Base-by-base conservation (phyloP, 2,797 vertebrate genomes). In the Hoplostethus atlanticus region DNA sequence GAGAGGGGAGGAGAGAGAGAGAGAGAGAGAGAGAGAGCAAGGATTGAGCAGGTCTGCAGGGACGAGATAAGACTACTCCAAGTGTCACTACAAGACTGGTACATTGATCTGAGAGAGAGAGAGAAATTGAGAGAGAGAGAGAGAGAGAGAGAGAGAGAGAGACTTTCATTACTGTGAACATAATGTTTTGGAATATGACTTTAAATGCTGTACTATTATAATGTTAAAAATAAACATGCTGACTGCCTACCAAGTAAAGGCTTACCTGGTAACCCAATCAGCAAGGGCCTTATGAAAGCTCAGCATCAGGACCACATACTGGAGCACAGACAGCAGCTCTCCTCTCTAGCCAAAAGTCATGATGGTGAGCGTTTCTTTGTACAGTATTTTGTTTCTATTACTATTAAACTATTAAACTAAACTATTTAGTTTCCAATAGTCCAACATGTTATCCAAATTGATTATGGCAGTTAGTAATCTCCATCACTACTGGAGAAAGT, bases 41-140 rank as follows among this genome's bases (percentile, higher is more conserved):
- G 80, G 85, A 86, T 68, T 79, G 77, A 90, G 88, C 85, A 89
- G 86, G 91, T 91, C 92, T 93, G 92, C 86, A 87, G 80, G 78
- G 81, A 64, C 70, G 87, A 92, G 92, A 93, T 93, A 93, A 92
- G 89, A 90, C 79, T 70, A 77, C 87, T 91, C 91, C 81, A 90
- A 90, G 91, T 93, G 91, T 92, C 92, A 91, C 87, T 90, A 92
- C 91, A 93, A 91, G 87, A 83, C 89, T 74, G 79, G 79, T 87
- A 91, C 91, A 92, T 89, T 91, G 91, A 93, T 93, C 90, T 91
- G 86, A 86, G 87, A 71, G 80, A 80, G 87, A 44, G 50, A 30
- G 40, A 21, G 53, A 31, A 5, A 57, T 53, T 36, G 42, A 48
- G 72, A 65, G 59, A 28, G 70, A 76, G 76, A 15, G 34, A 34